Base-by-base conservation (phyloP, 2,888 invertebrate species). In the Drosophila birchii region DNA sequence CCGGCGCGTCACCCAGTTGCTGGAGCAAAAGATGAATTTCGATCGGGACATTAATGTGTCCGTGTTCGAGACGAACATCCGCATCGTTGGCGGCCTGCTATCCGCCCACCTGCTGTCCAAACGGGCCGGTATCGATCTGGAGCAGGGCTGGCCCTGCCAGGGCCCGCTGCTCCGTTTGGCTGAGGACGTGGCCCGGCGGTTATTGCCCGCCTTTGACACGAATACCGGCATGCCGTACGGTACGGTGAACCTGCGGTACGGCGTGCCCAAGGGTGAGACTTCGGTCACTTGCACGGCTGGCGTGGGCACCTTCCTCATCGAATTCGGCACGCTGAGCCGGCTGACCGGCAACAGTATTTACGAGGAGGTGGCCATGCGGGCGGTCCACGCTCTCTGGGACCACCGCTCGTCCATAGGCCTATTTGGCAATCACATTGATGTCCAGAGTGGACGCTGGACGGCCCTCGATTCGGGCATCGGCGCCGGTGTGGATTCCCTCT, bases 21-120 rank as follows among this genome's bases (percentile, higher is more conserved):
- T 98, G 49, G 94, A 95, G 16, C 92, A 95, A 39, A 95, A 95
- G 91, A 95, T 95, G 75, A 95, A 97, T 91, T 98, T 99, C 93
- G 98, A 99, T 93, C 95, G 96, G 26, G 98, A 99, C 91, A 98
- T 99, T 56, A 99, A 99, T 94, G 99, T 99, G 0, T 99, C 99
- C 3, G 99, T 99, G 0, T 99, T 99, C 94, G 99, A 99, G 93
- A 99, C 99, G 0, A 99, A 99, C 92, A 99, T 99, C 74, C 94
- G 99, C 58, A 92, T 92, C 70, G 96, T 99, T 67, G 99, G 99
- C 16, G 99, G 99, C 0, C 93, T 99, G 6, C 92, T 99, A 1
- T 98, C 99, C 91, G 99, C 99, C 9, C 99, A 99, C 94, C 94
- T 99, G 78, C 91, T 99, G 49, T 97, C 98, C 53, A 95, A 95